A percentile compares a stretch with the other conserved stretches of the same genome.
Conservation (phyloP, 2,888 invertebrate genomes). For the Hirtodrosophila histrioides region DNA sequence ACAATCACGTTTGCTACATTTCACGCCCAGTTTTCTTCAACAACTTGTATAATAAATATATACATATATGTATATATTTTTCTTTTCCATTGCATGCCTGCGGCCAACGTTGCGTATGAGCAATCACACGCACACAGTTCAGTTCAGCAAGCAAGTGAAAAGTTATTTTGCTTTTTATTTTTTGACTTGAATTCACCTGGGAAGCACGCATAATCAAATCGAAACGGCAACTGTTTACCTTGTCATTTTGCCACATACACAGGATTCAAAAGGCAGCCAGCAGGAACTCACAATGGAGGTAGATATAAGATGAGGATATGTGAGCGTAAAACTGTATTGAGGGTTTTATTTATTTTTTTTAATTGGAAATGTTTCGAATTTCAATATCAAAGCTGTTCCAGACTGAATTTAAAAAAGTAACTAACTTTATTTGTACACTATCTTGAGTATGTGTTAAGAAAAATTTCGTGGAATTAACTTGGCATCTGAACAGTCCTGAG, state of each 20-base stretch:
- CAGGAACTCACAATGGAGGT: too few relatives aligned
- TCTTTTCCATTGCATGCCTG: slow-evolving; percentile 5
- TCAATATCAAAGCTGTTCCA: too few relatives aligned
- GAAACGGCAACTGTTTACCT: slow-evolving; percentile 57
- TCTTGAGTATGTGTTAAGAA: too few relatives aligned
- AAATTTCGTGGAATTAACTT: too few relatives aligned
- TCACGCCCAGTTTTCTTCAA: slow-evolving; percentile 38
- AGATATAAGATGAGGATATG: too few relatives aligned
- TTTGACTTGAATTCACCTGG: slow-evolving; percentile 43
- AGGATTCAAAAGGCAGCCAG: too few relatives aligned
- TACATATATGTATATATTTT: slow-evolving; percentile 2
- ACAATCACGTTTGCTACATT: slow-evolving; percentile 31
- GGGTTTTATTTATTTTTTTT: too few relatives aligned
- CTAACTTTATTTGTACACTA: too few relatives aligned
- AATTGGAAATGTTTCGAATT: too few relatives aligned
- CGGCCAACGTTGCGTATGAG: slow-evolving; percentile 61
- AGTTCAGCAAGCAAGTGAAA: slow-evolving; percentile 27
- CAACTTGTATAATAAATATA: slow-evolving; percentile 28
- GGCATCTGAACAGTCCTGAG: too few relatives aligned
- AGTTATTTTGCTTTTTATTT: slow-evolving; percentile 21
- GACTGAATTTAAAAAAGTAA: too few relatives aligned
- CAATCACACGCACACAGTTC: slow-evolving; percentile 52
- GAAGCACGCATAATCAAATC: slow-evolving; percentile 42
- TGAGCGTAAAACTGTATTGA: too few relatives aligned
- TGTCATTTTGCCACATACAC: slow-evolving; percentile 26